Evolutionary conservation across 2,888 invertebrate genomes (phyloP).

Genomic region (Hybos culiciformis): DNA sequence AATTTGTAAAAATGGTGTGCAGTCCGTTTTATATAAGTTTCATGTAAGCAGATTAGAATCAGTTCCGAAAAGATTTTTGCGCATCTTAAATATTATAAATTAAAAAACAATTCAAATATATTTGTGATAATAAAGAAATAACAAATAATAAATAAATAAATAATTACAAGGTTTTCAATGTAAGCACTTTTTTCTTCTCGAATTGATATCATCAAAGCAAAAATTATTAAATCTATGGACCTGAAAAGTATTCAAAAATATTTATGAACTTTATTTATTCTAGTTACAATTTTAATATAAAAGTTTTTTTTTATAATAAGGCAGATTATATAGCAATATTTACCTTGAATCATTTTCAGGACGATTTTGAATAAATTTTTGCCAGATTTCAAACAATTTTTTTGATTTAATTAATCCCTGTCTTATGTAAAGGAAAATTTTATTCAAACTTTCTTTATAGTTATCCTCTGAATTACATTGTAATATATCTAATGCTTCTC

Average conservation of each 20-base stretch:
- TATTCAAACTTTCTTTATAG: too few relatives aligned
- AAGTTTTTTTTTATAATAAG: background rate
- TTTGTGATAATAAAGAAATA: background rate
- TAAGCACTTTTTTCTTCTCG: slow-evolving; percentile 45
- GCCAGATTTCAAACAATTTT: slow-evolving; percentile 29
- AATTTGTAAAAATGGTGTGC: too few relatives aligned
- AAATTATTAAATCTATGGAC: slow-evolving; percentile 52
- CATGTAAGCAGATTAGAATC: too few relatives aligned
- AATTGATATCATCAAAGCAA: slow-evolving; percentile 49
- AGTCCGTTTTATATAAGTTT: too few relatives aligned
- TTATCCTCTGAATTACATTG: slow-evolving; percentile 2
- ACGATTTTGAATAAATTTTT: slow-evolving; percentile 23
- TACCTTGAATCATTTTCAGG: slow-evolving; percentile 19
- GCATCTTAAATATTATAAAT: slow-evolving; percentile 20
- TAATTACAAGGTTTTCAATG: slow-evolving; percentile 47
- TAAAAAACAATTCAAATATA: background rate
- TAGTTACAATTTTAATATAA: background rate
- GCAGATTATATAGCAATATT: background rate
- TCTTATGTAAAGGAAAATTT: slow-evolving; percentile 26
- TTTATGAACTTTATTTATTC: background rate
- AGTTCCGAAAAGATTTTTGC: too few relatives aligned
- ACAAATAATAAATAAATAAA: slow-evolving; percentile 16
- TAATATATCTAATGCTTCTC: slow-evolving; percentile 23
- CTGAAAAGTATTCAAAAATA: slow-evolving; percentile 25
- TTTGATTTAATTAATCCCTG: slow-evolving; percentile 29